A percentile compares a stretch with the other conserved stretches of the same genome.
Conservation (phyloP, 2,888 invertebrate species). For the Dynastes hyllus region DNA sequence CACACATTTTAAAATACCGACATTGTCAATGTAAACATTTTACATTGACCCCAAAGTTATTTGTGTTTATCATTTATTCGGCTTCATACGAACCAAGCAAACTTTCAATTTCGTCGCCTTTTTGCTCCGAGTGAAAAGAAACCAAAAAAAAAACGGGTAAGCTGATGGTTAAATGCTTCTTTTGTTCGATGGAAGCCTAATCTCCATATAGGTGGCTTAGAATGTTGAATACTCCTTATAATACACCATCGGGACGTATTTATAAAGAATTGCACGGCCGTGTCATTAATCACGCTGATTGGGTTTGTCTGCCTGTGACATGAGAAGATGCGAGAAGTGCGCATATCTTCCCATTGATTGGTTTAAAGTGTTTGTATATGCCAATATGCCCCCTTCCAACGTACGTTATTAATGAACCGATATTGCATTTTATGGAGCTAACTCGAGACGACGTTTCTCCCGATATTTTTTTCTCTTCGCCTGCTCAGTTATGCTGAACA, state of each 20-base stretch:
- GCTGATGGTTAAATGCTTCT: conserved; percentile 9
- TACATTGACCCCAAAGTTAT: no score
- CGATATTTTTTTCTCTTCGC: conserved; percentile 52
- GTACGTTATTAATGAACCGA: conserved; percentile 62
- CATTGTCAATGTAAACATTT: no score
- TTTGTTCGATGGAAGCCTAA: conserved; percentile 43
- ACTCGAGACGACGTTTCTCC: conserved; percentile 58
- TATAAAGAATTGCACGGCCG: conserved; percentile 52
- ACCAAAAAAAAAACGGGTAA: background rate
- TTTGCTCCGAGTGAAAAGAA: no score
- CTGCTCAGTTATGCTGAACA: no score
- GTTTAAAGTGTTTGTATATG: conserved; percentile 61
- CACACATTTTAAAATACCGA: no score
- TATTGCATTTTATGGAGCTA: conserved; percentile 62
- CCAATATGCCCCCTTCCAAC: conserved; percentile 59
- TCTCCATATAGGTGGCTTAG: conserved; percentile 47
- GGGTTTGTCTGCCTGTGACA: conserved; percentile 60
- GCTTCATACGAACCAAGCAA: no score
- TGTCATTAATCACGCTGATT: conserved; percentile 61
- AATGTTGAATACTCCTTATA: conserved; percentile 36
- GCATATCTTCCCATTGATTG: conserved; percentile 58
- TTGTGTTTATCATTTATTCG: no score
- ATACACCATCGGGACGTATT: conserved; percentile 38
- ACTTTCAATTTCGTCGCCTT: no score
- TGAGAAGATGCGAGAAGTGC: conserved; percentile 58